phyloP scores from a whole-genome alignment of 2,888 invertebrate genomes.

The Dasypolia templi region DNA sequence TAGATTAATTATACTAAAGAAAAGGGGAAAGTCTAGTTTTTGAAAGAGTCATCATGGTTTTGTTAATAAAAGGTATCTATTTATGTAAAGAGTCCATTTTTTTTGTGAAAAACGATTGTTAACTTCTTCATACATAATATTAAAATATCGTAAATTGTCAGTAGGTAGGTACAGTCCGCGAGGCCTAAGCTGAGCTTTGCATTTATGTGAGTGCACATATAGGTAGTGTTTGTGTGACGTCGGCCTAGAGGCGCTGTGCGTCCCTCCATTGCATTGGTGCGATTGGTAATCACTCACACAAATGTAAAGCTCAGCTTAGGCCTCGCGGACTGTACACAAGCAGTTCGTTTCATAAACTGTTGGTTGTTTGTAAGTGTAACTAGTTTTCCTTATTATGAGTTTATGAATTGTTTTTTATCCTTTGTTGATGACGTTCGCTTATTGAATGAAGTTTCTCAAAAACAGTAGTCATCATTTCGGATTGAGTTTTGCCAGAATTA shows the following conservation, averaged over 20 bases:
- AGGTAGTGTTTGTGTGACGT: too few species aligned
- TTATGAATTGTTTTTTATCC: not conserved
- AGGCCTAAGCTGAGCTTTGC: too few species aligned
- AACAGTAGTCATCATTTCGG: not conserved
- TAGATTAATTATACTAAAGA: conserved; percentile 67
- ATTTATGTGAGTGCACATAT: too few species aligned
- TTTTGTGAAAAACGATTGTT: not conserved
- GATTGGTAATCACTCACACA: too few species aligned
- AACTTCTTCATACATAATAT: too few species aligned
- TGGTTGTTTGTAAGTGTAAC: not conserved
- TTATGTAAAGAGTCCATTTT: not conserved
- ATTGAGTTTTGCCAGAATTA: not conserved
- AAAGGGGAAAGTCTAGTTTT: conserved; percentile 32
- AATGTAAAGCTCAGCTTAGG: too few species aligned
- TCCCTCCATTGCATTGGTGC: too few species aligned
- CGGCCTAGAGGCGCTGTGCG: too few species aligned
- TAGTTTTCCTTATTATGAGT: conserved; percentile 15
- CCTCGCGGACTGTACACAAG: too few species aligned
- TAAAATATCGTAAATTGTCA: not conserved
- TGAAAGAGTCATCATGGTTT: conserved; percentile 5
- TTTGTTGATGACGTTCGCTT: not conserved
- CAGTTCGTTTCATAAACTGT: not conserved
- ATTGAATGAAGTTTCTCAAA: not conserved
- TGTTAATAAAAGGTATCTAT: not conserved
- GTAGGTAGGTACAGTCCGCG: not conserved